phyloP scores from a whole-genome alignment of 2,888 invertebrate species.

The Eristalis intricaria region DNA sequence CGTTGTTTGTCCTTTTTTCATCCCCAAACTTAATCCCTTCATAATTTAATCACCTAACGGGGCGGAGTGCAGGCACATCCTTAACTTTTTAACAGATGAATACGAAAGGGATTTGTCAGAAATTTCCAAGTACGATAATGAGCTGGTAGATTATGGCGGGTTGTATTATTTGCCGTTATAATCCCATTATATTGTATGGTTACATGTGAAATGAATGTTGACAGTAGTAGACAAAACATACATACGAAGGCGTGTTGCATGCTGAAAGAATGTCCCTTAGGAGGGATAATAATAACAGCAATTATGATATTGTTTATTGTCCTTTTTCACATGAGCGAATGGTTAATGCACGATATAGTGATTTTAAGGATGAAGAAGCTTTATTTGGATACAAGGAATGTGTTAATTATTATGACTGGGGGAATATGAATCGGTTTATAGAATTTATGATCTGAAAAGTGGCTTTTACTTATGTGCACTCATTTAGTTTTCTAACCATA shows the following conservation, averaged over 20 bases:
- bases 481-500: too few relatives aligned
- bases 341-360: neutral
- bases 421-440: too few relatives aligned
- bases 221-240: neutral
- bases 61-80: neutral
- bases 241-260: neutral
- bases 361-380: neutral
- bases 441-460: too few relatives aligned
- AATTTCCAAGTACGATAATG: slow-evolving; percentile 1
- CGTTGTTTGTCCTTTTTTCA: neutral
- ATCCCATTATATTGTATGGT: neutral
- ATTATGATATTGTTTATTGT: neutral
- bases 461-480: too few relatives aligned
- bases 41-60: neutral
- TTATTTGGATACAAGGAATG: neutral
- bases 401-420: neutral
- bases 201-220: neutral
- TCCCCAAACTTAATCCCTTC: neutral
- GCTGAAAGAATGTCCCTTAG: neutral
- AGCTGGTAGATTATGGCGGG: slow-evolving; percentile 8
- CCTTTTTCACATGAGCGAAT: neutral
- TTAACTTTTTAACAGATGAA: slow-evolving; percentile 9
- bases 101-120: slow-evolving; percentile 1
- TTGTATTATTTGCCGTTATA: slow-evolving; percentile 1
- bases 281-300: neutral